Base-by-base conservation (phyloP, 2,888 invertebrate genomes). In the Scaptomyza parva region DNA sequence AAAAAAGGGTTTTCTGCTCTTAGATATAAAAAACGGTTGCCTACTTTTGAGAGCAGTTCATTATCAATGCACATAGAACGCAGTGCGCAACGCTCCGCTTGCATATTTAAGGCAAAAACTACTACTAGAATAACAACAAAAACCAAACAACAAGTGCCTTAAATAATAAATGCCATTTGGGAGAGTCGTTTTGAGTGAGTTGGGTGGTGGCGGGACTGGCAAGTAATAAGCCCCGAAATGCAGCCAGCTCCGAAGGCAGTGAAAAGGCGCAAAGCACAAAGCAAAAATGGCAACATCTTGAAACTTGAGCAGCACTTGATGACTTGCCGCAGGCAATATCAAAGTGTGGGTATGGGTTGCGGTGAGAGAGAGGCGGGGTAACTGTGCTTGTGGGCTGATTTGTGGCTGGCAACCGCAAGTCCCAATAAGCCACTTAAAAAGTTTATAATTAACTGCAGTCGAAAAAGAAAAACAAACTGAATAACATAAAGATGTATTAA, bases 381-480 rank as follows among this genome's bases (percentile, higher is more conserved):
- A n/a, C n/a, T n/a, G n/a, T n/a, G 14, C 11, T 9, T n/a, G 9
- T 8, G 9, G 41, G 12, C 5, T 18, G 37, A 44, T 41, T 17
- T 24, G 26, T 40, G 40, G 45, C 41, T 45, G 7, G 43, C 24
- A 77, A 70, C 83, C 79, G 55, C 85, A 85, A 80, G 70, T 80
- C 86, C 75, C 86, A 80, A 84, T 85, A 85, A 86, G 81, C 86
- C 85, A 86, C 83, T 86, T 86, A 82, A 78, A 84, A 86, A 86
- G 80, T 86, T 86, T 86, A 85, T 86, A 86, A 86, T 86, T 86
- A 86, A 84, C 83, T 78, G 64, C 68, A 73, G 73, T 61, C 70
- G 54, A 45, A 68, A 64, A 37, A 43, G 48, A 51, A 73, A 71
- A 71, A 62, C 47, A 71, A 45, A 54, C 35, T 37, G 17, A 20